phyloP scores from a whole-genome alignment of 2,888 invertebrate genomes.

The Ophioninae sp. region DNA sequence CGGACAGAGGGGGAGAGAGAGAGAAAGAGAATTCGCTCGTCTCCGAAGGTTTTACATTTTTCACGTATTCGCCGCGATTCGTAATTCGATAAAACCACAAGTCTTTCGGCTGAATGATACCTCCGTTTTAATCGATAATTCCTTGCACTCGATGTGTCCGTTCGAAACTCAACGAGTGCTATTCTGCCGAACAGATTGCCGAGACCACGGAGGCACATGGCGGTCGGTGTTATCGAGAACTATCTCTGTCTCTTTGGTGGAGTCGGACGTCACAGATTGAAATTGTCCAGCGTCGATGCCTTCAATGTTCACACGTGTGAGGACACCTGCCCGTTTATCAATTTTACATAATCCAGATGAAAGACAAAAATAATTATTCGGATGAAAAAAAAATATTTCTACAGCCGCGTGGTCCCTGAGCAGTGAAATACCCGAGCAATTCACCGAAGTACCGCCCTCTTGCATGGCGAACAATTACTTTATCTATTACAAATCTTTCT shows the following conservation, averaged over 20 bases:
- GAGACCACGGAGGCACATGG: constrained; percentile 73
- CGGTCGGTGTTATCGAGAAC: constrained; percentile 68
- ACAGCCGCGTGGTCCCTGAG: constrained; percentile 69
- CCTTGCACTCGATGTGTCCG: too few relatives aligned
- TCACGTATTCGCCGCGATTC: background rate
- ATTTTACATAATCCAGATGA: background rate
- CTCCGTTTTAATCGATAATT: background rate
- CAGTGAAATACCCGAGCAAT: constrained; percentile 67
- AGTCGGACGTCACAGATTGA: constrained; percentile 70
- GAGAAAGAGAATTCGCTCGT: background rate
- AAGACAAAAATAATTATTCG: too few relatives aligned
- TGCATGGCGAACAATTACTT: constrained; percentile 68
- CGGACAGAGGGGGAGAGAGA: too few relatives aligned
- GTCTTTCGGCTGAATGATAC: too few relatives aligned
- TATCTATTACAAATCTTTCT: constrained; percentile 65
- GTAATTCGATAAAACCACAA: too few relatives aligned
- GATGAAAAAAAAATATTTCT: background rate
- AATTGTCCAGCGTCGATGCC: constrained; percentile 69
- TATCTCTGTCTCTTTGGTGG: constrained; percentile 74
- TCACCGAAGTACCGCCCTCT: constrained; percentile 69
- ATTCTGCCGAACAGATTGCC: constrained; percentile 65
- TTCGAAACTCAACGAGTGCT: background rate
- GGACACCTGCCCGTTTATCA: background rate
- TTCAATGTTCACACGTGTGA: constrained; percentile 71
- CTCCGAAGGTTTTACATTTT: background rate